Evolutionary conservation across 2,888 invertebrate genomes (phyloP), one percentile per base, ranked within the genome.

Genomic region (Sycophila texana): DNA sequence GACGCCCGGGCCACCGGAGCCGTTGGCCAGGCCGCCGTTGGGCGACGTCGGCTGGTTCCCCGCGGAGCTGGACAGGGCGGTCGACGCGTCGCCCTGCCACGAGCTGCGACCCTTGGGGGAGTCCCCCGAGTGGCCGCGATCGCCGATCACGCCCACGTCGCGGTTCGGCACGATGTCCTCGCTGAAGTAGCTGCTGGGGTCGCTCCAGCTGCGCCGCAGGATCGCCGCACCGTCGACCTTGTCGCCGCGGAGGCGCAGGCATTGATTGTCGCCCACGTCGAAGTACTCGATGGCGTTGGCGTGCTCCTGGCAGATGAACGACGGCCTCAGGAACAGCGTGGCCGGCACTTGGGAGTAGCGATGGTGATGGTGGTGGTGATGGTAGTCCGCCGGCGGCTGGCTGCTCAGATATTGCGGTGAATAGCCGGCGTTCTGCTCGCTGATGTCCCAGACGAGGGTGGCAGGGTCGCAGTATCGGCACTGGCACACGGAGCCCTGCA

Each of bases 381-480:
- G 81, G 4, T 57, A 57, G 65, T 20, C 47, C n/a, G 60, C 58
- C 30, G 57, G 22, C 14, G 55, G 22, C 65, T 16, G 61, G 18
- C 18, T 30, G 30, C 92, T 91, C 61, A 92, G 84, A 85, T 93
- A 92, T 1, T 92, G 92, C 0, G 39, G 67, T 14, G 92, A 92
- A 84, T 92, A 92, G 83, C 91, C 91, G 82, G 91, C 91, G 82
- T 90, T 92, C 53, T 93, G 92, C 87, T 94, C 94, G 18, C 94
- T 92, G 13, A 74, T 67, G 88, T 95, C 95, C 95, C 95, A 95
- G 83, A 95, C 94, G 88, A 94, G 93, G 72, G 94, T 94, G 26
- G 94, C 92, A 0, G 95, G 95, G 87, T 95, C 95, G 90, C 95
- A 95, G 85, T 95, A 95, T 67, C 94, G 93, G 89, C 95, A 95